These are phyloP conservation scores for Rhyacophila brunnea DNA, from an alignment of 1,140 invertebrate species.

Conservation along the genomic window DNA sequence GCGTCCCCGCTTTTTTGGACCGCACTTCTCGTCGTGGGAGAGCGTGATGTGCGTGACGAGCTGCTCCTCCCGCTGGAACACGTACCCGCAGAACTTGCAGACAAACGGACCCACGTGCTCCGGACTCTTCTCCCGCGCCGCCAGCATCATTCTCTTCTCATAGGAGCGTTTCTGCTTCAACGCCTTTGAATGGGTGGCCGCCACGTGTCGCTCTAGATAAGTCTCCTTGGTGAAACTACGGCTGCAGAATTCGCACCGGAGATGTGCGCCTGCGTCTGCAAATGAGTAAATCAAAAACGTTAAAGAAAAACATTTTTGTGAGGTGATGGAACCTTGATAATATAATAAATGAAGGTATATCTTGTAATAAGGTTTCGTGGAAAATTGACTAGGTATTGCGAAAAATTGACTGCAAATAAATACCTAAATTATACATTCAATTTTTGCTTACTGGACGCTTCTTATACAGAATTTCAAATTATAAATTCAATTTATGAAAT, in stretches of 20 bases:
- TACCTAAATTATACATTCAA: too few relatives aligned
- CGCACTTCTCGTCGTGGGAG: slow-evolving; percentile 19
- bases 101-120: background rate
- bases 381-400: too few relatives aligned
- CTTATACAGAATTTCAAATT: too few relatives aligned
- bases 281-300: background rate
- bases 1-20: slow-evolving; percentile 19
- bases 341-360: too few relatives aligned
- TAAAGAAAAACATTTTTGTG: too few relatives aligned
- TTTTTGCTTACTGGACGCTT: too few relatives aligned
- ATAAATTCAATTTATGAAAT: too few relatives aligned
- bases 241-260: slow-evolving; percentile 6
- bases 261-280: slow-evolving; percentile 20
- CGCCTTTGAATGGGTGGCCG: background rate
- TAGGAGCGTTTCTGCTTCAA: background rate
- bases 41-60: slow-evolving; percentile 16
- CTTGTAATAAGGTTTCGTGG: too few relatives aligned
- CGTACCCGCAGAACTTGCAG: slow-evolving; percentile 19
- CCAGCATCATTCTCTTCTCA: background rate
- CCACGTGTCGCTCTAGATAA: slow-evolving; percentile 11
- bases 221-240: slow-evolving; percentile 5
- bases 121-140: background rate
- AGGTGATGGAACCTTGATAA: too few relatives aligned
- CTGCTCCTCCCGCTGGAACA: slow-evolving; percentile 17
- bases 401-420: too few relatives aligned